A percentile compares a stretch with the other conserved stretches of the same genome.
Conservation (phyloP, 1,140 invertebrate species). For the Pectinophora gossypiella region DNA sequence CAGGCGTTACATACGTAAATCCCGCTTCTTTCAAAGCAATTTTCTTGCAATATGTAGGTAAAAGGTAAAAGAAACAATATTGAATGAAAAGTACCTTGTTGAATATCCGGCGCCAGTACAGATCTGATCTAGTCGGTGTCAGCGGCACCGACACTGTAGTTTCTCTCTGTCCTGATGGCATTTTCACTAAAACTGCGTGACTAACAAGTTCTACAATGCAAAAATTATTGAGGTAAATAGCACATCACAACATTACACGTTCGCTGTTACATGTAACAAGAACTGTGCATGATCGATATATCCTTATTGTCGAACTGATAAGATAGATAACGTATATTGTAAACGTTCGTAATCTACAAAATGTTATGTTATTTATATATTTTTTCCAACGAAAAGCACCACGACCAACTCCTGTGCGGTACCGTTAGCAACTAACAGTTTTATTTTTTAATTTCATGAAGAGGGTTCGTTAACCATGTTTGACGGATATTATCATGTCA, state of each 20-base stretch:
- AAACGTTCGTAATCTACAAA: not conserved
- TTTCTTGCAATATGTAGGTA: not conserved
- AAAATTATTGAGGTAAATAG: constrained; percentile 22
- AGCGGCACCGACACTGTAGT: constrained; percentile 59
- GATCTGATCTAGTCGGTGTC: constrained; percentile 60
- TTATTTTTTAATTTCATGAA: not conserved
- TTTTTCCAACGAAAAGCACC: not conserved
- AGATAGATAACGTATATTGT: constrained; percentile 26
- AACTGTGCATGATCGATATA: constrained; percentile 46
- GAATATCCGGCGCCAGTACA: constrained; percentile 68
- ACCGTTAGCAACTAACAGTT: not conserved
- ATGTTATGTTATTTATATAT: not conserved
- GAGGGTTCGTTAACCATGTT: too few relatives aligned
- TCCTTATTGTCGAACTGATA: constrained; percentile 32
- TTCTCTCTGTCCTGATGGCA: constrained; percentile 54
- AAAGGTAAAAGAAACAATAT: constrained; percentile 12
- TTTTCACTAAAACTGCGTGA: constrained; percentile 32
- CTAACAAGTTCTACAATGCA: constrained; percentile 10
- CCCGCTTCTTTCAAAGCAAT: not conserved
- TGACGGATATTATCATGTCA: too few relatives aligned
- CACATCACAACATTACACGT: constrained; percentile 34
- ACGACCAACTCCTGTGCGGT: not conserved
- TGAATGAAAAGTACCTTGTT: constrained; percentile 45
- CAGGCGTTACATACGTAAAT: not conserved
- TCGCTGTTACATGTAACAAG: constrained; percentile 14